Evolutionary conservation across 2,888 invertebrate genomes (phyloP).

Genomic region (Barypeithes pellucidus): DNA sequence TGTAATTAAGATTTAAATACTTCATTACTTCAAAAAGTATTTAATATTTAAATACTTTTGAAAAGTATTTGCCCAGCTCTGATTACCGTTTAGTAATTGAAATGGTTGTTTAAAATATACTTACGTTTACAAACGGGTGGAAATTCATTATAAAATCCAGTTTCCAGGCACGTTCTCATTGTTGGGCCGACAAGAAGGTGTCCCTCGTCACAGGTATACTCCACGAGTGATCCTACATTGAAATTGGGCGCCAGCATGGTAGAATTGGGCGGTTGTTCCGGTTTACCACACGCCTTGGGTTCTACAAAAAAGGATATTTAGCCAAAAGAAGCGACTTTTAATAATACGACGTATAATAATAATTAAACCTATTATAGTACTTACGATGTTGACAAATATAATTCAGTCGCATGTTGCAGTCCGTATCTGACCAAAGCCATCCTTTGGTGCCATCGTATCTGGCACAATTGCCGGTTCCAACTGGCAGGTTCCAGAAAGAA

Average conservation of each 20-base stretch:
- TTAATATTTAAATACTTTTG: too few relatives aligned
- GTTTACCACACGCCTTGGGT: constrained; percentile 91
- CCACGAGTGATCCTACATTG: constrained; percentile 87
- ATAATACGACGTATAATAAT: too few relatives aligned
- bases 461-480: constrained; percentile 88
- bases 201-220: constrained; percentile 89
- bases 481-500: constrained; percentile 93
- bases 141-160: constrained; percentile 94
- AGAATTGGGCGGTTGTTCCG: constrained; percentile 94
- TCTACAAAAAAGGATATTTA: too few relatives aligned
- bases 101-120: constrained; percentile 67
- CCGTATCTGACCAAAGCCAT: constrained; percentile 96
- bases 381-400: constrained; percentile 96
- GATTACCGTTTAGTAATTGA: too few relatives aligned
- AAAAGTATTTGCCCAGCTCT: too few relatives aligned
- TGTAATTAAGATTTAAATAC: too few relatives aligned
- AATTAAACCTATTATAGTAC: too few relatives aligned
- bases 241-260: constrained; percentile 86
- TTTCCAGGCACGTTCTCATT: constrained; percentile 87
- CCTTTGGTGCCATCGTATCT: constrained; percentile 94
- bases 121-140: constrained; percentile 95
- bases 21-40: too few relatives aligned
- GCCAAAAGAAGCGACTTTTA: too few relatives aligned
- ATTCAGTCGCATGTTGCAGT: constrained; percentile 87
- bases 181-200: constrained; percentile 91